Conservation (phyloP, 2,113 vertebrate genomes). For the Hemiprocne comata region DNA sequence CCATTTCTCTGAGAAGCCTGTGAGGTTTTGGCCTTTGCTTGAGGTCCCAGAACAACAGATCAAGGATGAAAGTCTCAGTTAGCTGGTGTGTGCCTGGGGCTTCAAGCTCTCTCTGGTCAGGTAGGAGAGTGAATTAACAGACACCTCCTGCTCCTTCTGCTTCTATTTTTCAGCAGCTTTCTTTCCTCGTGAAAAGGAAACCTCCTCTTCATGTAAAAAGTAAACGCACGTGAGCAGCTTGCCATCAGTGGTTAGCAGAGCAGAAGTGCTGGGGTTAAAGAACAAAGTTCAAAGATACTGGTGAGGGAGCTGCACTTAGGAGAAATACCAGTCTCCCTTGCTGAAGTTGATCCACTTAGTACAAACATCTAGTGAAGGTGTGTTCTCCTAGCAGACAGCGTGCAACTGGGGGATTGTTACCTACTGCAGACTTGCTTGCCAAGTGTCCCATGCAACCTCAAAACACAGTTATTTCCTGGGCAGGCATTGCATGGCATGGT, state of each 20-base stretch:
- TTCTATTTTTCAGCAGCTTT: background rate
- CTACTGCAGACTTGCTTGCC: background rate
- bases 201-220: background rate
- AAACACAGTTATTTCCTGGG: background rate
- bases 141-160: background rate
- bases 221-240: background rate
- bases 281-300: background rate
- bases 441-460: background rate
- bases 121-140: background rate
- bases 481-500: conserved; percentile 33
- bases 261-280: background rate
- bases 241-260: background rate
- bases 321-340: background rate
- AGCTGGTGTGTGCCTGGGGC: background rate
- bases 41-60: background rate
- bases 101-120: background rate
- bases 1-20: background rate
- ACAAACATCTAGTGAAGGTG: background rate
- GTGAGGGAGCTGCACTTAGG: background rate
- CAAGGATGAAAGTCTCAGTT: background rate
- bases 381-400: background rate
- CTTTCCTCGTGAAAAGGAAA: background rate
- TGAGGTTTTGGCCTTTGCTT: background rate
- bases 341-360: background rate
- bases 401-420: background rate